These are phyloP conservation scores for Hylaeus volcanicus DNA, from an alignment of 1,140 invertebrate species.

Conservation along the genomic window DNA sequence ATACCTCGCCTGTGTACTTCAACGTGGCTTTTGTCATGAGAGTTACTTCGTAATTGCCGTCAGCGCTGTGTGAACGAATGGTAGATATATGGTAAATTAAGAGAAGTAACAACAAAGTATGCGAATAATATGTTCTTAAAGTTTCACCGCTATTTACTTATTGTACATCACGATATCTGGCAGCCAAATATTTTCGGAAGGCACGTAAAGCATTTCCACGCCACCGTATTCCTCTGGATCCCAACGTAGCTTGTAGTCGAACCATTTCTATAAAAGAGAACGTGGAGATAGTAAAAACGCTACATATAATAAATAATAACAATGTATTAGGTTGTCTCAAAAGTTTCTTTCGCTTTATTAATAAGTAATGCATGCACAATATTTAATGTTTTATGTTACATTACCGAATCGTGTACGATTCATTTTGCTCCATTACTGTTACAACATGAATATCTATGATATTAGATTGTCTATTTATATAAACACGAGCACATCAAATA, in stretches of 20 bases:
- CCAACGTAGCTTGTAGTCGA: conserved; percentile 96
- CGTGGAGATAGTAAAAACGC: not conserved
- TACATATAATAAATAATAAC: not conserved
- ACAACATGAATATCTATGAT: too few relatives aligned
- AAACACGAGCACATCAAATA: too few relatives aligned
- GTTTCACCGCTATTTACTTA: conserved; percentile 83
- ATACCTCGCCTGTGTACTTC: conserved; percentile 93
- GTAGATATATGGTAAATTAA: not conserved
- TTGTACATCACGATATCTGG: conserved; percentile 95
- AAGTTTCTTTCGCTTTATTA: too few relatives aligned
- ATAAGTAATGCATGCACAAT: too few relatives aligned
- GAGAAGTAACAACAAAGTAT: not conserved
- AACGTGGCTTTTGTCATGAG: conserved; percentile 98
- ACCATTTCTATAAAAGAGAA: conserved; percentile 89
- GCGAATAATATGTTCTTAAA: not conserved
- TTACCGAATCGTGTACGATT: not conserved
- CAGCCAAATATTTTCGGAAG: conserved; percentile 95
- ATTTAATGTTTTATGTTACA: too few relatives aligned
- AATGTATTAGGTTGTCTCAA: too few relatives aligned
- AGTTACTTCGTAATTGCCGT: conserved; percentile 98
- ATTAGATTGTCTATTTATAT: too few relatives aligned
- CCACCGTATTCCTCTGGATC: conserved; percentile 96
- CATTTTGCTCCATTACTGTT: too few relatives aligned
- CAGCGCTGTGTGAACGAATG: conserved; percentile 84
- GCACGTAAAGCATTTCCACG: conserved; percentile 94